Evolutionary conservation across 1,140 invertebrate species (phyloP).

Genomic region (Panagrolaimus sp.): DNA sequence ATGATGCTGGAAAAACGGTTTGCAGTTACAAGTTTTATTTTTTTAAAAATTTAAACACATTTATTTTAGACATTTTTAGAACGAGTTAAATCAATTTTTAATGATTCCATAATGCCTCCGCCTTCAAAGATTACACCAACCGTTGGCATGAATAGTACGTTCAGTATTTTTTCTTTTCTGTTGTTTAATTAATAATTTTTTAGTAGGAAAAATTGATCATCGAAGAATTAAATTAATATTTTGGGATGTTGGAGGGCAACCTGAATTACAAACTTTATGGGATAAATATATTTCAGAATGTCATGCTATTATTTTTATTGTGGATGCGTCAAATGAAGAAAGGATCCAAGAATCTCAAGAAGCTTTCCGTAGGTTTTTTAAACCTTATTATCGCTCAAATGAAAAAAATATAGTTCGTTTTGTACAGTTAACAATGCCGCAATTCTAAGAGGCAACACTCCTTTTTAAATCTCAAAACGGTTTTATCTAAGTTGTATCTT

Average conservation of each 20-base stretch:
- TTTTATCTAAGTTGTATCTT: too few species aligned
- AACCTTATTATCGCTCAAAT: too few species aligned
- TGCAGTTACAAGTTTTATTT: constrained; percentile 46
- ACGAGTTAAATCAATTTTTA: constrained; percentile 90
- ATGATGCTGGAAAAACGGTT: constrained; percentile 98
- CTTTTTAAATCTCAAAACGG: too few species aligned
- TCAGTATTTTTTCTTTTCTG: constrained; percentile 2
- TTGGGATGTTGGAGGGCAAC: constrained; percentile 97
- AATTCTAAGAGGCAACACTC: too few species aligned
- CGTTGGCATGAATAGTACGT: constrained; percentile 79
- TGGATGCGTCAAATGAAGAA: constrained; percentile 68
- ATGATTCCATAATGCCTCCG: constrained; percentile 63
- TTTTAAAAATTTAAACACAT: constrained; percentile 59
- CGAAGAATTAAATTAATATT: constrained; percentile 84
- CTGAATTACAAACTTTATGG: constrained; percentile 91
- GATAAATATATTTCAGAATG: constrained; percentile 99
- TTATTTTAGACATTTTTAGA: constrained; percentile 79
- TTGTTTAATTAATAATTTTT: constrained; percentile 1
- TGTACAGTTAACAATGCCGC: too few species aligned
- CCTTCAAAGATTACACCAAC: constrained; percentile 92
- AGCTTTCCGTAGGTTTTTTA: constrained; percentile 20
- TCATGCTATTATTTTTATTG: constrained; percentile 93
- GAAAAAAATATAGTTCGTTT: too few species aligned
- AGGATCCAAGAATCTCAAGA: constrained; percentile 12
- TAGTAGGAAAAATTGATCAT: constrained; percentile 83